Evolutionary conservation across 2,113 vertebrate genomes (phyloP).

Genomic region (Erpornis zantholeuca): DNA sequence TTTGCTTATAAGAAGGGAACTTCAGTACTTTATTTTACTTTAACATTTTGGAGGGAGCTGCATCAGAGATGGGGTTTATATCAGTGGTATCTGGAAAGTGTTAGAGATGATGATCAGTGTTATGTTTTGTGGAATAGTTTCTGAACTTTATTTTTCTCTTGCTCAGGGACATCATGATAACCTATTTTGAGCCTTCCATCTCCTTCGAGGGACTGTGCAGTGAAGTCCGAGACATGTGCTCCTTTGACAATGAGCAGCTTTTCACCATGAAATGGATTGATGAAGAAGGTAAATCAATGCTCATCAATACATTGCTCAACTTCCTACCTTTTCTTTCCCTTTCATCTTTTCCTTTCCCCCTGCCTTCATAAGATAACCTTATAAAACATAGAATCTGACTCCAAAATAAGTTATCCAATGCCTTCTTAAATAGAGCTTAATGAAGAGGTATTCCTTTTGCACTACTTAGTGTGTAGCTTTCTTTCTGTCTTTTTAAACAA

Average conservation of each 20-base stretch:
- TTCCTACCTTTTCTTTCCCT: background rate
- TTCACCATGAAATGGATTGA: constrained; percentile 99
- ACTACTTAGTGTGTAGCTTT: background rate
- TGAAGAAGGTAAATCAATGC: constrained; percentile 85
- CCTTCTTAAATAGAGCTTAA: background rate
- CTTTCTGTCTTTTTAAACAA: background rate
- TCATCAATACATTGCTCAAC: background rate
- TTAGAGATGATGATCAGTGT: background rate
- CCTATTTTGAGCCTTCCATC: constrained; percentile 96
- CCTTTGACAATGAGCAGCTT: constrained; percentile 94
- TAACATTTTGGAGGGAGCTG: background rate
- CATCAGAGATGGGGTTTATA: background rate
- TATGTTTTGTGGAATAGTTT: background rate
- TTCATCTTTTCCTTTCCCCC: background rate
- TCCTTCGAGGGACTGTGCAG: constrained; percentile 90
- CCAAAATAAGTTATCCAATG: background rate
- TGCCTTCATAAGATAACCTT: background rate
- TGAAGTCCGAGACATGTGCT: constrained; percentile 97
- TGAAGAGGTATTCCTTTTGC: background rate
- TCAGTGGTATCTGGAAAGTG: background rate
- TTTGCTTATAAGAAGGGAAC: background rate
- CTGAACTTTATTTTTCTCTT: constrained; percentile 32
- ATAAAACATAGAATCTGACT: background rate
- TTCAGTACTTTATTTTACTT: background rate
- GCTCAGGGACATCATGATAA: constrained; percentile 98